Conservation (phyloP, 2,797 vertebrate genomes). For the Urocyon cinereoargenteus region DNA sequence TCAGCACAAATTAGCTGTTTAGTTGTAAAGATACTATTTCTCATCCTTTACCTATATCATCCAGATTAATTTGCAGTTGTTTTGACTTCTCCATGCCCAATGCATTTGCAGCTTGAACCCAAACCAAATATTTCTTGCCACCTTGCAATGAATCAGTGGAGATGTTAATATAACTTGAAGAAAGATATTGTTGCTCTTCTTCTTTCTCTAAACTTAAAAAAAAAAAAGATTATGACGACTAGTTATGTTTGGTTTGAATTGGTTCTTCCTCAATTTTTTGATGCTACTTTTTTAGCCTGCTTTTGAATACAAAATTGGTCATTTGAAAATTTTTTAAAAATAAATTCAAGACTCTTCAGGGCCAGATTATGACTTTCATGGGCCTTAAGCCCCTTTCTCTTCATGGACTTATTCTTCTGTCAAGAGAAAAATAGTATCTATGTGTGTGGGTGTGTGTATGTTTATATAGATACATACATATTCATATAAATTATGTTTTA, state of each 20-base stretch:
- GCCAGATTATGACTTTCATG: not conserved
- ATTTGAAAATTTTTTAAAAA: constrained; percentile 25
- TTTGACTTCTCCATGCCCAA: constrained; percentile 89
- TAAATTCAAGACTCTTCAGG: not conserved
- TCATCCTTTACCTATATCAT: constrained; percentile 88
- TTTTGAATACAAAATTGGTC: constrained; percentile 6
- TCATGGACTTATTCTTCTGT: not conserved
- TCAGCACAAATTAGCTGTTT: not conserved
- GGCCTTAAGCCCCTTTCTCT: not conserved
- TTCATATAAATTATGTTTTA: not conserved
- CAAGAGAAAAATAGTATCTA: not conserved
- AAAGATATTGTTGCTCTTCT: constrained; percentile 58
- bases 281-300: not conserved
- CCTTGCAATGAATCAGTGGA: constrained; percentile 56
- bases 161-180: constrained; percentile 71
- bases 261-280: not conserved
- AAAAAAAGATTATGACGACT: not conserved
- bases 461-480: not conserved
- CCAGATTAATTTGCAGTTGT: constrained; percentile 82
- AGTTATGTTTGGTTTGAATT: not conserved
- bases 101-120: constrained; percentile 88
- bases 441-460: not conserved
- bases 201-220: constrained; percentile 72
- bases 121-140: constrained; percentile 78
- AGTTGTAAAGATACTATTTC: not conserved